Evolutionary conservation across 2,888 invertebrate genomes (phyloP).

Genomic region (Punctoribates punctum): DNA sequence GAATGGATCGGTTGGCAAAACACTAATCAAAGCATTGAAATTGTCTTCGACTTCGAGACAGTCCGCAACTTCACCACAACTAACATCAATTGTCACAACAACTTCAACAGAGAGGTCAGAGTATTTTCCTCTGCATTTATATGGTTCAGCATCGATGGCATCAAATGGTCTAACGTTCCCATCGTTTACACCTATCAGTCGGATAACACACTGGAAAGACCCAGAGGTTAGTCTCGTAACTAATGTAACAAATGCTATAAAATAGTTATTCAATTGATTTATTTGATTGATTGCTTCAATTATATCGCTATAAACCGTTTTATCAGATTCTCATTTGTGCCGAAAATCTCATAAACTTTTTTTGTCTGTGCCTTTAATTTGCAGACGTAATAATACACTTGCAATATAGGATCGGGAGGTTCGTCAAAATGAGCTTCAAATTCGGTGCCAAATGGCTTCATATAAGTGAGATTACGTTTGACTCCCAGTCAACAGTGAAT

Average conservation of each 20-base stretch:
- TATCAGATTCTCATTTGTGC: not conserved
- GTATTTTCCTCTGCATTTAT: constrained; percentile 76
- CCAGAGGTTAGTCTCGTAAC: constrained; percentile 56
- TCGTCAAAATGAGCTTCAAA: constrained; percentile 70
- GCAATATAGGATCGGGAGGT: constrained; percentile 73
- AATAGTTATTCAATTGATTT: not conserved
- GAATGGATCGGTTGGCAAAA: constrained; percentile 85
- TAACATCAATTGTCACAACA: constrained; percentile 77
- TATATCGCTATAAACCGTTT: not conserved
- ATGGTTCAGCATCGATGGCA: constrained; percentile 75
- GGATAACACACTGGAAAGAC: constrained; percentile 73
- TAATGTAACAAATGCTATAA: not conserved
- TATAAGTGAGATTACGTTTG: constrained; percentile 82
- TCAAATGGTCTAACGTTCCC: constrained; percentile 70
- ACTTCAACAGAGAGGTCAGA: constrained; percentile 71
- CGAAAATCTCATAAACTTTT: not conserved
- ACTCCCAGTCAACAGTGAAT: constrained; percentile 50
- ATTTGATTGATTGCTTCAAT: not conserved
- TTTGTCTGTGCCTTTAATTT: not conserved
- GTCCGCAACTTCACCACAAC: constrained; percentile 80
- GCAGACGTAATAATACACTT: constrained; percentile 73
- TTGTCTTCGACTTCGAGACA: constrained; percentile 81
- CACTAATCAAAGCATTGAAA: constrained; percentile 67
- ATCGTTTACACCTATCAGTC: constrained; percentile 68
- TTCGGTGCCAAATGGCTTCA: constrained; percentile 83